These are phyloP conservation scores for Rutpela maculata DNA, from an alignment of 2,888 invertebrate genomes.

Conservation along the genomic window DNA sequence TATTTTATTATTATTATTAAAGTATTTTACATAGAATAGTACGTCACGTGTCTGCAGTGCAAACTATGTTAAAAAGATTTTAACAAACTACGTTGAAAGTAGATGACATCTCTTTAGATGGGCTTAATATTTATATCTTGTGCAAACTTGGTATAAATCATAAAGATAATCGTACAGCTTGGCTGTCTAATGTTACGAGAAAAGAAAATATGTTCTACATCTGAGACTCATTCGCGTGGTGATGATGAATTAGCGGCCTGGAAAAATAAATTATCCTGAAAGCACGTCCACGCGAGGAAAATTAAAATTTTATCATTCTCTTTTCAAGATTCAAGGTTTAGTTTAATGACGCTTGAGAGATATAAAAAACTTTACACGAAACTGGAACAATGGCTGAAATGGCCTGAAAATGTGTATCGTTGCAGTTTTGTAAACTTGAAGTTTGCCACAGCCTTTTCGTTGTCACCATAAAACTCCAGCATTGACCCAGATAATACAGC, in stretches of 20 bases:
- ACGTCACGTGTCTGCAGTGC: no score
- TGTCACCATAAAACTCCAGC: conserved; percentile 14
- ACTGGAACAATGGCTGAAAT: not conserved
- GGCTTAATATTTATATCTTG: no score
- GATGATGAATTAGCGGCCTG: not conserved
- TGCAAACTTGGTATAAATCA: not conserved
- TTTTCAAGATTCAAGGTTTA: not conserved
- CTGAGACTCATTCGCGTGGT: not conserved
- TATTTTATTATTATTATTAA: no score
- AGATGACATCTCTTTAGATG: no score
- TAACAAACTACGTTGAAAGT: no score
- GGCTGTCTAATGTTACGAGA: not conserved
- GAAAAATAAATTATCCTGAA: not conserved
- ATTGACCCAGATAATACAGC: conserved; percentile 23
- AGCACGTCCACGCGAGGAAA: conserved; percentile 7
- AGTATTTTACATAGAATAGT: no score
- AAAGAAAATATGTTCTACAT: not conserved
- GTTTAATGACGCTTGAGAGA: not conserved
- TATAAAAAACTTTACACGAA: not conserved
- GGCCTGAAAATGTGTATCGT: not conserved
- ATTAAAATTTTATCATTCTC: conserved; percentile 8
- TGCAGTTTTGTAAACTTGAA: not conserved
- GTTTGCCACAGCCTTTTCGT: not conserved
- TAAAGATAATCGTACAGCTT: not conserved
- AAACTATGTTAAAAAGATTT: no score